These are phyloP conservation scores for Phyllopteryx taeniolatus DNA, from an alignment of 2,113 vertebrate genomes.

Conservation along the genomic window DNA sequence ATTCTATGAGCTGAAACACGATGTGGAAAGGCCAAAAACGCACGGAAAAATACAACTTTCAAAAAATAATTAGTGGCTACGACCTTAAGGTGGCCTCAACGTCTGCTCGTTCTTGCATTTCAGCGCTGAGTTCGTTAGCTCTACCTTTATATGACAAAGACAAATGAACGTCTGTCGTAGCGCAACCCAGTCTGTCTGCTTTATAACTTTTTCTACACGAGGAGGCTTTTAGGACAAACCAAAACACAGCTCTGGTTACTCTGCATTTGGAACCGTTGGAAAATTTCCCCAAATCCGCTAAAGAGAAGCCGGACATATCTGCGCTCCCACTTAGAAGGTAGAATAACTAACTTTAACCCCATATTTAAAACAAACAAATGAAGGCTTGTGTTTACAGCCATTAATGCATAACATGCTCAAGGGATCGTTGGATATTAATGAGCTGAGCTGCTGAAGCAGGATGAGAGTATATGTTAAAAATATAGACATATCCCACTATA, in stretches of 20 bases:
- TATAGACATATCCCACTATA: neutral
- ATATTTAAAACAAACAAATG: neutral
- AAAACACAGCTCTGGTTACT: conserved; percentile 1
- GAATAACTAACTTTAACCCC: neutral
- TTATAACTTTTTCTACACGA: neutral
- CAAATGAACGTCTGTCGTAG: neutral
- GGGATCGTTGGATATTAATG: neutral
- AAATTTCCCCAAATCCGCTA: neutral
- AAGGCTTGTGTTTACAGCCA: neutral
- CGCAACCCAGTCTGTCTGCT: neutral
- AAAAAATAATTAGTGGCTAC: neutral
- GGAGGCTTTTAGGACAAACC: conserved; percentile 1
- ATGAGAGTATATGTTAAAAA: neutral
- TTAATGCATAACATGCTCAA: neutral
- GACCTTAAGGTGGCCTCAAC: neutral
- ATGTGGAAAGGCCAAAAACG: neutral
- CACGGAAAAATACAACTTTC: neutral
- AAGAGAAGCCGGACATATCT: conserved; percentile 1
- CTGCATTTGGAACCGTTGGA: neutral
- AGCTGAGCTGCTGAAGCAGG: neutral
- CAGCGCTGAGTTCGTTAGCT: neutral
- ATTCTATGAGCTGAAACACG: no score
- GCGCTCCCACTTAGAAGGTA: neutral
- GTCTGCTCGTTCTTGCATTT: neutral
- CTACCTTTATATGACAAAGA: neutral